phyloP scores from a whole-genome alignment of 2,113 vertebrate genomes.

The Danio rerio region GRCz12tu NC_133189.1:44966501-44967000 shows the following conservation, averaged over 20 bases:
- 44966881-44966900: conserved; percentile 44
- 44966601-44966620: conserved; percentile 53
- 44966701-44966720: conserved; percentile 58
- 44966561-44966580: conserved; percentile 53
- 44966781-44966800: conserved; percentile 65
- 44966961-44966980: conserved; percentile 20
- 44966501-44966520: conserved; percentile 29
- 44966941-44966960: background rate
- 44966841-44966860: conserved; percentile 67
- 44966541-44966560: conserved; percentile 58
- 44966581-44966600: conserved; percentile 53
- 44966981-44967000: conserved; percentile 1
- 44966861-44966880: conserved; percentile 65
- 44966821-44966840: conserved; percentile 68
- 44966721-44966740: conserved; percentile 58
- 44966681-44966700: conserved; percentile 52
- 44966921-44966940: conserved; percentile 30
- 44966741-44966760: conserved; percentile 60
- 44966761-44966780: conserved; percentile 60
- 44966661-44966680: conserved; percentile 42
- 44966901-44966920: conserved; percentile 55
- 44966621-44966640: conserved; percentile 60
- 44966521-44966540: conserved; percentile 32
- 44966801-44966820: conserved; percentile 72
- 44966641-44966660: background rate